Conservation (phyloP, 2,797 vertebrate species). For the Leuciscus waleckii region DNA sequence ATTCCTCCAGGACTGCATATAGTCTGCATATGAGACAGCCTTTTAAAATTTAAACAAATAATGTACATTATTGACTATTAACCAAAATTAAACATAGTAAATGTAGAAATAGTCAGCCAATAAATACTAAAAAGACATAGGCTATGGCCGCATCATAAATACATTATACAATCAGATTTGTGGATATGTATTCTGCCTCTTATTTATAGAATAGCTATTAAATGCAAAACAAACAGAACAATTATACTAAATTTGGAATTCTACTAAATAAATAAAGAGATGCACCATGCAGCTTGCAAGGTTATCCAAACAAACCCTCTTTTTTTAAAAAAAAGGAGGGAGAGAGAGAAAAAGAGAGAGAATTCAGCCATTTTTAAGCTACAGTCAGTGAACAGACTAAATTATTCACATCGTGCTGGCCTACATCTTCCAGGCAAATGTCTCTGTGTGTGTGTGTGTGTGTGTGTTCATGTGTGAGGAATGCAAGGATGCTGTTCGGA, state of each 20-base stretch:
- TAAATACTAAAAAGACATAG: not conserved
- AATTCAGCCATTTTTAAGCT: constrained; percentile 27
- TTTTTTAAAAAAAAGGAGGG: not conserved
- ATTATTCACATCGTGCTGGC: constrained; percentile 56
- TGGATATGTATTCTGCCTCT: not conserved
- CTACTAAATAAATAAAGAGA: constrained; percentile 27
- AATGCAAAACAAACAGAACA: constrained; percentile 9
- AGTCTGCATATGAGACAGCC: not conserved
- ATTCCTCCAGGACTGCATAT: not conserved
- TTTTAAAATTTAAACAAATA: not conserved
- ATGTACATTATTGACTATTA: not conserved
- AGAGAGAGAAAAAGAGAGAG: constrained; percentile 1
- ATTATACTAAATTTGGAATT: not conserved
- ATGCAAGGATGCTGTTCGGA: constrained; percentile 10
- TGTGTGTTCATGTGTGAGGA: constrained; percentile 30
- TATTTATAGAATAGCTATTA: not conserved
- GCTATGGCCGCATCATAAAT: not conserved
- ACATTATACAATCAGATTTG: not conserved
- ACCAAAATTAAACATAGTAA: not conserved
- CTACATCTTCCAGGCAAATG: constrained; percentile 50
- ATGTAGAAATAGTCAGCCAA: not conserved
- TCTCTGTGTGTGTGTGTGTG: not conserved
- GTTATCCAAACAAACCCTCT: constrained; percentile 21
- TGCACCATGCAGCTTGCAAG: not conserved
- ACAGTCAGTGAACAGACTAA: constrained; percentile 44